Conservation (phyloP, 2,888 invertebrate species). For the Loripinus fragilis region DNA sequence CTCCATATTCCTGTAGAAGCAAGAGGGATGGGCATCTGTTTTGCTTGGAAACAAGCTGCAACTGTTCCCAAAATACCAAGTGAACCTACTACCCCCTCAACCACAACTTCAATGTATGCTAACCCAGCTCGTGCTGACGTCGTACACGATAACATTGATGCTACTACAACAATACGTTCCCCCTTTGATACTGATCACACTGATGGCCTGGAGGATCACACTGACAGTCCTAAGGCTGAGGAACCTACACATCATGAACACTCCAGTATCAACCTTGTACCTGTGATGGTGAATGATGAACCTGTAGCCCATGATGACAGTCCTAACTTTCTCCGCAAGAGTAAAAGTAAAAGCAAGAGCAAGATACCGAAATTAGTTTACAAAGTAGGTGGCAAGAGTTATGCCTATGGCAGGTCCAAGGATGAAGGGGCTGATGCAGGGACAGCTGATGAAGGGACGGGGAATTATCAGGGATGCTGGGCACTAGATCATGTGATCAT, state of each 20-base stretch:
- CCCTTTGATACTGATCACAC: background rate
- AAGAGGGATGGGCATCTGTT: slow-evolving; percentile 73
- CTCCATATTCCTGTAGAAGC: slow-evolving; percentile 79
- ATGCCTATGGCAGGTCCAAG: slow-evolving; percentile 1
- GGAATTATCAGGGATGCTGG: slow-evolving; percentile 80
- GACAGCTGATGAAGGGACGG: slow-evolving; percentile 31
- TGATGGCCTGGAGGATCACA: background rate
- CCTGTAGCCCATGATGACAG: background rate
- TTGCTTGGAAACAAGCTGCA: slow-evolving; percentile 77
- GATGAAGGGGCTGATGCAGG: slow-evolving; percentile 35
- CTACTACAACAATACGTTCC: background rate
- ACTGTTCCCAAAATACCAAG: slow-evolving; percentile 13
- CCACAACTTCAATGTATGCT: background rate
- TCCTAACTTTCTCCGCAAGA: background rate
- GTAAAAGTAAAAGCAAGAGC: background rate
- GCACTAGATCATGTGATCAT: slow-evolving; percentile 83
- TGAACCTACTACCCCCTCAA: background rate
- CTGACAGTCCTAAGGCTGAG: background rate
- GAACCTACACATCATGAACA: too few species aligned
- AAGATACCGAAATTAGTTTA: background rate
- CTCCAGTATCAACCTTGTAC: background rate
- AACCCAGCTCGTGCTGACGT: background rate
- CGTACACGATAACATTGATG: too few species aligned
- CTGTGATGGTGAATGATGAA: background rate
- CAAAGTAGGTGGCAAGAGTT: background rate